Conservation (phyloP, 1,140 invertebrate species). For the Lepidurus couesii region DNA sequence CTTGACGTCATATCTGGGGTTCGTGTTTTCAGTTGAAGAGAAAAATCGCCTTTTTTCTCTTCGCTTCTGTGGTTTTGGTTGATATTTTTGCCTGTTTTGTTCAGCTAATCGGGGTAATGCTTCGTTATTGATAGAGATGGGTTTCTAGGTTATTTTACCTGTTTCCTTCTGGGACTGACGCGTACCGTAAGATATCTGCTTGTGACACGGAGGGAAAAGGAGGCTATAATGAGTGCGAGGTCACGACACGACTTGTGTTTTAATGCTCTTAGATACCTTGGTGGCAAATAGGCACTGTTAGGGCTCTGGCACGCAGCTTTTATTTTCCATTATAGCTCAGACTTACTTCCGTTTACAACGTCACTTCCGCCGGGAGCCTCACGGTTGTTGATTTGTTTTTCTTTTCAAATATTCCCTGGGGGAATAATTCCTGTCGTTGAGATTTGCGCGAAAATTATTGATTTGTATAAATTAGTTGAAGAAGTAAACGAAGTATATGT, state of each 20-base stretch:
- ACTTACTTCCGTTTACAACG: neutral
- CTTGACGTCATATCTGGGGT: neutral
- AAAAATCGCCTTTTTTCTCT: neutral
- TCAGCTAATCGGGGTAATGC: neutral
- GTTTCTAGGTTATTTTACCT: neutral
- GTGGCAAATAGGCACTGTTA: neutral
- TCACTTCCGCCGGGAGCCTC: neutral
- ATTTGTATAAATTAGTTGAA: neutral
- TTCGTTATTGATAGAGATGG: neutral
- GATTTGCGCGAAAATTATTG: neutral
- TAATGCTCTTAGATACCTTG: neutral
- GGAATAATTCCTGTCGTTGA: no score
- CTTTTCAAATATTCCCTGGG: neutral
- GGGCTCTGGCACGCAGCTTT: neutral
- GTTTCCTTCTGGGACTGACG: neutral
- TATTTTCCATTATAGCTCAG: neutral
- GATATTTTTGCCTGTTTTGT: neutral
- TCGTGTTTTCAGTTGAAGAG: neutral
- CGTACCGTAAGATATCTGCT: neutral
- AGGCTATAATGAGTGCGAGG: slow-evolving; percentile 10
- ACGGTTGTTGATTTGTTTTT: neutral
- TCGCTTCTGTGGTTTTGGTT: neutral
- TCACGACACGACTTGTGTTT: neutral
- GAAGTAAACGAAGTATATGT: neutral
- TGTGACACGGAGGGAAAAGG: neutral